Base-by-base conservation (phyloP, 2,797 vertebrate species). In the Pyrocephalus nanus region DNA sequence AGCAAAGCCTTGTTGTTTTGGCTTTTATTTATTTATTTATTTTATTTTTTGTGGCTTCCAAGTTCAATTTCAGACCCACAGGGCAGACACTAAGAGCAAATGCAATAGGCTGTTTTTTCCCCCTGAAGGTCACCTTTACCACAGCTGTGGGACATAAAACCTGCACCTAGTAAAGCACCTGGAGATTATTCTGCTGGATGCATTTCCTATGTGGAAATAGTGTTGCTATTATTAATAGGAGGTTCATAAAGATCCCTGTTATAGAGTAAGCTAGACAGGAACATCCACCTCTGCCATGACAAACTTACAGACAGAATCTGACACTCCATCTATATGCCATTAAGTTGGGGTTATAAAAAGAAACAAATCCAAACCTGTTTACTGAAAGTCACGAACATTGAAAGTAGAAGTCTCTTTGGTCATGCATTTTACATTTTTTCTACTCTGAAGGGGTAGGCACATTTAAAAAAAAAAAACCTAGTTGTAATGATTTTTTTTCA, bases 341-440 rank as follows among this genome's bases (percentile, higher is more conserved):
- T 71, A 93, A 79, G 32, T 61, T 61, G 71, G 54, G 57, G 32
- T 71, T 85, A 57, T 74, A 69, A 93, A 94, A 75, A 83, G 38
- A 84, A 94, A 57, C 36, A 75, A 90, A 93, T 85, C 47, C 70
- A 74, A 86, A 74, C 12, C 45, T 47, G 26, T 87, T 94, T 84
- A 79, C 84, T 77, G 25, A 69, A 97, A 94, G 81, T 80, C 75
- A 86, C 0, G 2, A 88, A 54, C 48, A 36, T 0, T 14, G 45
- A 87, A 82, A 85, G 84, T 29, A 78, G 65, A 87, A 91, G 45
- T 16, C 69, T 84, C 7, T 3, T 40, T 71, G 38, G 64, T 80
- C 53, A 82, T 40, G 21, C 38, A 87, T 89, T 94, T 92, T 74
- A 47, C 38, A 36, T 45, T 61, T 67, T 79, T 91, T 67, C 40